Percentiles rank a stretch among this genome's conserved stretches.
These are phyloP conservation scores for Cabera pusaria DNA, from an alignment of 2,888 invertebrate genomes.

Conservation along the genomic window DNA sequence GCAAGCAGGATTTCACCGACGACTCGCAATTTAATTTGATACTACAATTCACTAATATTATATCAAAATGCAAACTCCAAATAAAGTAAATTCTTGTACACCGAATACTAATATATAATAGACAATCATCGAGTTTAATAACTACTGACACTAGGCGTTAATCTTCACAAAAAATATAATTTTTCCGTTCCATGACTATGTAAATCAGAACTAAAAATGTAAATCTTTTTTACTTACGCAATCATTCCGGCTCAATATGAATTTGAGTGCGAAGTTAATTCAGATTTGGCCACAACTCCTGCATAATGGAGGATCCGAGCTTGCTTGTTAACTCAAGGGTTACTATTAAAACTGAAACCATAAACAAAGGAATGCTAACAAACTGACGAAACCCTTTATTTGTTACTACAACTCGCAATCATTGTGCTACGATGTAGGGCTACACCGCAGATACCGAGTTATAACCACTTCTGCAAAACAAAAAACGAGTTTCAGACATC, in stretches of 20 bases:
- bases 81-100: too few relatives aligned
- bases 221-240: slow-evolving; percentile 57
- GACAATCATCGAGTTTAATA: too few relatives aligned
- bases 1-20: too few relatives aligned
- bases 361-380: slow-evolving; percentile 58
- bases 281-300: slow-evolving; percentile 43
- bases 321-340: slow-evolving; percentile 50
- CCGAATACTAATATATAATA: too few relatives aligned
- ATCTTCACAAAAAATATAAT: too few relatives aligned
- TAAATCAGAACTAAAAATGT: slow-evolving; percentile 29
- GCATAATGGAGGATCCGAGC: slow-evolving; percentile 61
- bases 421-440: slow-evolving; percentile 42
- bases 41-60: too few relatives aligned
- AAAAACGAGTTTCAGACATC: slow-evolving; percentile 35
- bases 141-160: too few relatives aligned
- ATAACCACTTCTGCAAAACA: slow-evolving; percentile 51
- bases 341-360: slow-evolving; percentile 29
- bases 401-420: slow-evolving; percentile 67
- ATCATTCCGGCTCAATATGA: slow-evolving; percentile 57
- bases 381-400: slow-evolving; percentile 57
- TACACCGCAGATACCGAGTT: slow-evolving; percentile 52
- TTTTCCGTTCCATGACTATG: slow-evolving; percentile 9
- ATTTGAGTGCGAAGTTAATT: slow-evolving; percentile 58
- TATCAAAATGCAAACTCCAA: too few relatives aligned
- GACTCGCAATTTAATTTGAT: too few relatives aligned